Evolutionary conservation across 2,113 vertebrate species (phyloP).

Genomic region (Leiothrix lutea): DNA sequence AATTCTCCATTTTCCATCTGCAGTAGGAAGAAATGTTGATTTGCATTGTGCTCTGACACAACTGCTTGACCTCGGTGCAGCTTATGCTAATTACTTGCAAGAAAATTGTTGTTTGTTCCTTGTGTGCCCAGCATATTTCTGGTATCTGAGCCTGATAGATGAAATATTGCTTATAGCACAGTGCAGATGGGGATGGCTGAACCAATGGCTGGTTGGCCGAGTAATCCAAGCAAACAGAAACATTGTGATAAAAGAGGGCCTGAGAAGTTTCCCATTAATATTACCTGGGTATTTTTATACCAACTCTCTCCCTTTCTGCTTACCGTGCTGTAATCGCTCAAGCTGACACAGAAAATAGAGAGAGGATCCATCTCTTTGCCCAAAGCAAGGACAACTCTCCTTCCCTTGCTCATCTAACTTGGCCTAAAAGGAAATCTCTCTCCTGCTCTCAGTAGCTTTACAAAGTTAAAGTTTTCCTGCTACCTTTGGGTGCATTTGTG

Average conservation of each 20-base stretch:
- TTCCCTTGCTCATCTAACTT: neutral
- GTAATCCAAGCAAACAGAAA: conserved; percentile 3
- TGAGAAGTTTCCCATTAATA: neutral
- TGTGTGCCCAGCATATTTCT: neutral
- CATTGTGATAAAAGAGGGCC: neutral
- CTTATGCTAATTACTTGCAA: conserved; percentile 16
- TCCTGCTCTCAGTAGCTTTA: neutral
- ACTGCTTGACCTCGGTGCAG: neutral
- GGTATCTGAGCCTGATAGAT: neutral
- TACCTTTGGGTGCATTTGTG: neutral
- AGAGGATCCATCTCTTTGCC: neutral
- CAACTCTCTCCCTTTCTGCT: neutral
- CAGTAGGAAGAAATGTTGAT: neutral
- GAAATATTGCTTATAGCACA: neutral
- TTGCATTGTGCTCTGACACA: neutral
- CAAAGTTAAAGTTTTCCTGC: neutral
- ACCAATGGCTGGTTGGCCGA: neutral
- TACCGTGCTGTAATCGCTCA: neutral
- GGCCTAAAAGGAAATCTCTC: neutral
- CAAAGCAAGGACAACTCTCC: neutral
- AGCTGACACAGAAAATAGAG: neutral
- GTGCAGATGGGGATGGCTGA: neutral
- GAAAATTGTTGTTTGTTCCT: neutral
- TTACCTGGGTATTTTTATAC: neutral
- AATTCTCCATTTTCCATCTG: neutral